phyloP scores from a whole-genome alignment of 2,888 invertebrate species.

The Drosophila nr. perissopoda region DNA sequence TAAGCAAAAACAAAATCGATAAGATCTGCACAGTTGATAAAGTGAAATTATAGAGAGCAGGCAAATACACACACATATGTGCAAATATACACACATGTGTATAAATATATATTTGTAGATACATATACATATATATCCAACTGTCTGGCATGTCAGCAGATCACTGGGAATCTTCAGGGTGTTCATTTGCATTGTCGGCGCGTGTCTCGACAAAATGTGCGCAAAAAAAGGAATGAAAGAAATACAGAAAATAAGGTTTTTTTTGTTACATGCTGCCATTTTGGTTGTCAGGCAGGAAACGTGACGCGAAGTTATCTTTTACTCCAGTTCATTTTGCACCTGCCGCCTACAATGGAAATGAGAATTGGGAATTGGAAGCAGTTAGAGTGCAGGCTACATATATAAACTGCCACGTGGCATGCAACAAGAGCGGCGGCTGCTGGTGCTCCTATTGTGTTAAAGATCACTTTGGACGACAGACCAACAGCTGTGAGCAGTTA shows the following conservation, averaged over 20 bases:
- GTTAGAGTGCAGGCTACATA: conserved; percentile 29
- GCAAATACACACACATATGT: background rate
- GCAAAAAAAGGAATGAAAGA: conserved; percentile 9
- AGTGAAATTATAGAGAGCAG: conserved; percentile 28
- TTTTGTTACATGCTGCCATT: conserved; percentile 52
- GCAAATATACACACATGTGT: background rate
- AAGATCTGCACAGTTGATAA: conserved; percentile 58
- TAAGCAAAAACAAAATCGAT: conserved; percentile 56
- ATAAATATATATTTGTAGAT: background rate
- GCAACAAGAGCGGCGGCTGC: conserved; percentile 36
- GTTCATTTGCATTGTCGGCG: conserved; percentile 49
- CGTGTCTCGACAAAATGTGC: conserved; percentile 53
- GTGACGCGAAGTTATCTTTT: conserved; percentile 43
- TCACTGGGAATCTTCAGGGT: conserved; percentile 40
- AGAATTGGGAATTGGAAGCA: conserved; percentile 34
- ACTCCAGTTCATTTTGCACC: conserved; percentile 57
- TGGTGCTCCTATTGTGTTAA: conserved; percentile 40
- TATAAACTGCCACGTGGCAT: conserved; percentile 57
- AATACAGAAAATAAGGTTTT: background rate
- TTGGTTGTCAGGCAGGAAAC: conserved; percentile 72
- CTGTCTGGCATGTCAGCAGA: conserved; percentile 22
- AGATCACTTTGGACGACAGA: conserved; percentile 43
- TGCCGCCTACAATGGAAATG: conserved; percentile 66
- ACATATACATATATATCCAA: conserved; percentile 1
- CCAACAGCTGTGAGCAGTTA: conserved; percentile 62